Conservation (phyloP, 2,113 vertebrate species). For the Anoura caudifer region DNA sequence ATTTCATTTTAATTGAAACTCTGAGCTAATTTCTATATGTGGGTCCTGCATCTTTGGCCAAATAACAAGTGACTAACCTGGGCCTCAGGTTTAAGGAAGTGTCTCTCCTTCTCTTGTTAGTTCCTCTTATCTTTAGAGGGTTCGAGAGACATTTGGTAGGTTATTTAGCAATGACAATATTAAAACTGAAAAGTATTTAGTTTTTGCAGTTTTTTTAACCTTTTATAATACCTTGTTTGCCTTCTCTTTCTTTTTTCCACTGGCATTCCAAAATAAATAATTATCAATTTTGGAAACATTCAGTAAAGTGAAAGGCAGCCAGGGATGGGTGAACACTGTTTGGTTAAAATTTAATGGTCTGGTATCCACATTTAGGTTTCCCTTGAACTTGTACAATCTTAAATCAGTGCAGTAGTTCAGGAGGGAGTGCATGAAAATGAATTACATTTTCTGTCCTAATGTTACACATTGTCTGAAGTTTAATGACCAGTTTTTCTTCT, state of each 20-base stretch:
- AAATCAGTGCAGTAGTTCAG: conserved; percentile 67
- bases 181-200: conserved; percentile 49
- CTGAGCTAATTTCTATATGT: conserved; percentile 60
- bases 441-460: conserved; percentile 65
- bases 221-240: conserved; percentile 6
- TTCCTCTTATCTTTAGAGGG: conserved; percentile 12
- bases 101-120: neutral
- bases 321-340: conserved; percentile 46
- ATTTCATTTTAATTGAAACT: conserved; percentile 76
- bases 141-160: conserved; percentile 1
- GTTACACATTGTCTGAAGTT: conserved; percentile 47
- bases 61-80: conserved; percentile 39
- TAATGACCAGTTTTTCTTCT: conserved; percentile 52
- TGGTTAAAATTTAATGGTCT: conserved; percentile 70
- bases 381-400: conserved; percentile 69
- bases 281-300: neutral
- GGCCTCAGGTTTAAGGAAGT: neutral
- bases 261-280: neutral
- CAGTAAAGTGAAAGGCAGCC: conserved; percentile 46
- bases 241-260: neutral
- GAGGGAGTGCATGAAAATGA: conserved; percentile 72
- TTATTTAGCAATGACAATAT: conserved; percentile 41
- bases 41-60: conserved; percentile 51
- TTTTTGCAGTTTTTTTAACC: conserved; percentile 58
- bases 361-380: conserved; percentile 64